A percentile compares a stretch with the other conserved stretches of the same genome.
phyloP scores from a whole-genome alignment of 2,113 vertebrate genomes.

The Perca schrenkii region DNA sequence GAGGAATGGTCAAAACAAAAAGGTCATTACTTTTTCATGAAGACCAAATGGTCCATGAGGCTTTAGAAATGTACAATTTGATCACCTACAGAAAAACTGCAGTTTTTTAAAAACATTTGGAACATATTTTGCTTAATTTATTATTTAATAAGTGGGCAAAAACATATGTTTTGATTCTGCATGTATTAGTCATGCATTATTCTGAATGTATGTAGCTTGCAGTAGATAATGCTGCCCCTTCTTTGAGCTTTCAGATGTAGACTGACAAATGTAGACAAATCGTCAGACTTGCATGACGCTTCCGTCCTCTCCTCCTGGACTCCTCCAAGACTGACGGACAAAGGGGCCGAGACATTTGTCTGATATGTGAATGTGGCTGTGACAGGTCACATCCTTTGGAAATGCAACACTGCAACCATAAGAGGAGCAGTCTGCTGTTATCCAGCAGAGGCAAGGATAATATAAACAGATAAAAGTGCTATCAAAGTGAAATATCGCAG shows the following conservation, averaged over 20 bases:
- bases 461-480: conserved; percentile 78
- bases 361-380: conserved; percentile 30
- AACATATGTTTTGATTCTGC: not conserved
- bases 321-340: conserved; percentile 48
- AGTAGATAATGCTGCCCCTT: not conserved
- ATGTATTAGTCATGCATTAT: not conserved
- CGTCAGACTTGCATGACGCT: not conserved
- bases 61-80: not conserved
- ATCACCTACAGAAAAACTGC: not conserved
- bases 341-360: conserved; percentile 31
- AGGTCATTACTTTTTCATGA: not conserved
- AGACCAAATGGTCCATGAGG: not conserved
- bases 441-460: conserved; percentile 79
- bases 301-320: conserved; percentile 48
- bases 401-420: conserved; percentile 53
- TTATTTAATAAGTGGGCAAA: not conserved
- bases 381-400: conserved; percentile 52
- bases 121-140: not conserved
- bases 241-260: not conserved
- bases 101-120: not conserved
- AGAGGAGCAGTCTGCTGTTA: conserved; percentile 57
- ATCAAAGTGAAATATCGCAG: conserved; percentile 85
- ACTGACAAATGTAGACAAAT: not conserved
- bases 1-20: not conserved
- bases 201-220: not conserved